Evolutionary conservation across 35 echinoderm and acorn worm species (phyloP).

Genomic region (Holothuria glaberrima): DNA sequence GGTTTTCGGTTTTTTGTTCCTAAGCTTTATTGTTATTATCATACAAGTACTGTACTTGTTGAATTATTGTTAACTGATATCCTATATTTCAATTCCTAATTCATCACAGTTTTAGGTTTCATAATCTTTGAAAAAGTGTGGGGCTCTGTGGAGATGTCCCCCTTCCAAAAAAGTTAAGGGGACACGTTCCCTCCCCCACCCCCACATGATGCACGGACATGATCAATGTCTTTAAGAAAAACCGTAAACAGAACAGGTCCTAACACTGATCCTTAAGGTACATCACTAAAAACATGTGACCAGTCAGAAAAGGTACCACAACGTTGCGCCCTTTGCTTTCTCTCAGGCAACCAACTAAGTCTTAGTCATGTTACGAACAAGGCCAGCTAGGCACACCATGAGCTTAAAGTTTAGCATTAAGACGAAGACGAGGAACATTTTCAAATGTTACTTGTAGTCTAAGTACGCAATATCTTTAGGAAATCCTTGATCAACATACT

Average conservation of each 20-base stretch:
- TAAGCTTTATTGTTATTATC: no score
- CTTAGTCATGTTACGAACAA: background rate
- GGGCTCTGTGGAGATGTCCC: no score
- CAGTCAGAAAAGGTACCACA: background rate
- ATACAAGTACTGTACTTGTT: no score
- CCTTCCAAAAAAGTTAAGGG: no score
- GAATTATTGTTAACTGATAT: no score
- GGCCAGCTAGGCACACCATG: background rate
- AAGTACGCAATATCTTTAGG: background rate
- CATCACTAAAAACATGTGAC: background rate
- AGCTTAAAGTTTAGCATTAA: background rate
- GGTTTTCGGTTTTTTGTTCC: no score
- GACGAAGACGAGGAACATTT: background rate
- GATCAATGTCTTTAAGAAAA: slow-evolving; percentile 4
- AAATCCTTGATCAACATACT: background rate
- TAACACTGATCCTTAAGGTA: background rate
- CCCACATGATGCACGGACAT: background rate
- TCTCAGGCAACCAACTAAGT: background rate
- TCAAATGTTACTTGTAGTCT: background rate
- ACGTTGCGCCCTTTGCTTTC: background rate
- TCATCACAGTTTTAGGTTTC: no score
- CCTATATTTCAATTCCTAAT: no score
- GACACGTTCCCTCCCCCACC: no score
- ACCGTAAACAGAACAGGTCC: background rate
- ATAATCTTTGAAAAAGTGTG: no score